phyloP scores from a whole-genome alignment of 2,797 vertebrate genomes.

The Xenopus petersii region DNA sequence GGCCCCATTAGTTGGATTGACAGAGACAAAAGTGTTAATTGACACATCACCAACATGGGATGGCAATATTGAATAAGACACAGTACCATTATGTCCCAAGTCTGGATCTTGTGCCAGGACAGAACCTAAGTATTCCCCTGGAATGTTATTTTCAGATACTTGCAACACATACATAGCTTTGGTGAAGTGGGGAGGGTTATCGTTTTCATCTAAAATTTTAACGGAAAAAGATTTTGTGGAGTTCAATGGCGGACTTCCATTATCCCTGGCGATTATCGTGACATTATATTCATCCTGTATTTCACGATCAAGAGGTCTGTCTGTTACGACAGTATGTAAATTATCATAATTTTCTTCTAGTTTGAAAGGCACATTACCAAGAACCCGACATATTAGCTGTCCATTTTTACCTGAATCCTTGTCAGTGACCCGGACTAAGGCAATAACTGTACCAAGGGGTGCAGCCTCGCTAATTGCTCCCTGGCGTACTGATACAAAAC shows the following conservation, averaged over 20 bases:
- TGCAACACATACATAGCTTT: constrained; percentile 92
- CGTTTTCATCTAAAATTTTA: constrained; percentile 93
- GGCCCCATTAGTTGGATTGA: constrained; percentile 95
- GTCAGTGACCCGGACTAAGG: constrained; percentile 92
- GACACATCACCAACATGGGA: constrained; percentile 95
- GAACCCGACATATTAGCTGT: constrained; percentile 91
- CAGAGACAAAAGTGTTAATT: constrained; percentile 95
- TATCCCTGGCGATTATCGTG: constrained; percentile 94
- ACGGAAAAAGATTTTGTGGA: constrained; percentile 95
- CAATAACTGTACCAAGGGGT: constrained; percentile 91
- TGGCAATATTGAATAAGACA: constrained; percentile 93
- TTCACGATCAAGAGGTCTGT: constrained; percentile 90
- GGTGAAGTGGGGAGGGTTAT: constrained; percentile 93
- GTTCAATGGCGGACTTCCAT: constrained; percentile 88
- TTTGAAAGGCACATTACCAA: constrained; percentile 88
- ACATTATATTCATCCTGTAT: constrained; percentile 94
- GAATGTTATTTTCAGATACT: constrained; percentile 97
- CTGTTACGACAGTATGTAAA: constrained; percentile 93
- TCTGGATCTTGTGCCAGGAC: constrained; percentile 95
- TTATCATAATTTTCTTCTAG: constrained; percentile 97
- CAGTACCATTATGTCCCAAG: constrained; percentile 92
- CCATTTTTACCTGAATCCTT: constrained; percentile 94
- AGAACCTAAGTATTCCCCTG: constrained; percentile 92
- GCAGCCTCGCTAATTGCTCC: constrained; percentile 96
- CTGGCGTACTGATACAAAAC: constrained; percentile 95